These are phyloP conservation scores for Eutolmus rufibarbis DNA, from an alignment of 2,888 invertebrate genomes.

Conservation along the genomic window DNA sequence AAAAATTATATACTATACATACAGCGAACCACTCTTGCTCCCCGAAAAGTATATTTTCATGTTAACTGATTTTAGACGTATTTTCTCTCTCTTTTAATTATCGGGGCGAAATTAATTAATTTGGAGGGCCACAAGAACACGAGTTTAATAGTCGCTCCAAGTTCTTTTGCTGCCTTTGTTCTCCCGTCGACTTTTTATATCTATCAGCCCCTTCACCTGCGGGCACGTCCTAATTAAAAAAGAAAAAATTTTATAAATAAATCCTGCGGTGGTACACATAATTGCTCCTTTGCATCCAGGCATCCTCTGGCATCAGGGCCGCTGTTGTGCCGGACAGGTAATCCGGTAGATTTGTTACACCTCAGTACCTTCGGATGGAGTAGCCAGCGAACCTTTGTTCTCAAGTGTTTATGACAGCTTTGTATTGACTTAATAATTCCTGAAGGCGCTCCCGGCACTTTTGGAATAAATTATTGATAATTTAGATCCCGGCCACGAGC, in stretches of 20 bases:
- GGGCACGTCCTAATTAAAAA: slow-evolving; percentile 21
- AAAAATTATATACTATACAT: background rate
- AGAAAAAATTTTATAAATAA: slow-evolving; percentile 2
- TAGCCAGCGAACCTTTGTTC: slow-evolving; percentile 49
- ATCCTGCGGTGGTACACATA: background rate
- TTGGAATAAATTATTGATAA: slow-evolving; percentile 45
- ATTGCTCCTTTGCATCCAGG: background rate
- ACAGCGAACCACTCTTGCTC: background rate
- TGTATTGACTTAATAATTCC: slow-evolving; percentile 49
- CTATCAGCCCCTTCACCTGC: background rate
- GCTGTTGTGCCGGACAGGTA: slow-evolving; percentile 41
- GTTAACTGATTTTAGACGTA: background rate
- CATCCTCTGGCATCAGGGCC: background rate
- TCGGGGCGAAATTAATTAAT: slow-evolving; percentile 33
- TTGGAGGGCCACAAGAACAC: slow-evolving; percentile 20
- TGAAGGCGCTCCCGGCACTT: slow-evolving; percentile 47
- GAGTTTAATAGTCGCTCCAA: slow-evolving; percentile 30
- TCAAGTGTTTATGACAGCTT: slow-evolving; percentile 51
- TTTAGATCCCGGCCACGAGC: slow-evolving; percentile 44
- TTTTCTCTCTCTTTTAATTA: slow-evolving; percentile 25
- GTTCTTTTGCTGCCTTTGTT: slow-evolving; percentile 36
- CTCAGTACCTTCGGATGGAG: slow-evolving; percentile 39
- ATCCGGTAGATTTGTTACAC: slow-evolving; percentile 47
- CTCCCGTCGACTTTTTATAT: slow-evolving; percentile 6
- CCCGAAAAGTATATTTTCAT: background rate